Base-by-base conservation (phyloP, 2,888 invertebrate species). In the Macrostomum cliftonense region DNA sequence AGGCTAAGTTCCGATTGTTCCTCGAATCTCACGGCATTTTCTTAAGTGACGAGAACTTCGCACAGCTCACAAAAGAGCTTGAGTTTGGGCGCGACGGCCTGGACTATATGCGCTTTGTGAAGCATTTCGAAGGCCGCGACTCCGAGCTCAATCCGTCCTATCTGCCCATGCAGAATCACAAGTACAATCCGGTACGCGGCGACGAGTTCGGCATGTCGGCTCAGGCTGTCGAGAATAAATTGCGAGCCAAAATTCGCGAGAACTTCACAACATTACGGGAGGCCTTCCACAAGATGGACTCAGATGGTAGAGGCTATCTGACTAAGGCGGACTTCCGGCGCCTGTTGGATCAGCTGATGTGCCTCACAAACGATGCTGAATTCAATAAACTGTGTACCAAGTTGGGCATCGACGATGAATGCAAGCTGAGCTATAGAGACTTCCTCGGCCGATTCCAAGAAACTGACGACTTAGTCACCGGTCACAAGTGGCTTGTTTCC, bases 261-360 rank as follows among this genome's bases (percentile, higher is more conserved):
- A 66, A 66, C 54, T 67, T 66, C 58, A 57, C 60, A 42, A 66
- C 28, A 54, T 52, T 67, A 39, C 52, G 63, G 28, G 61, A 57
- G 20, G 67, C 66, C 5, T 67, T 67, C 52, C 63, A 66, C 55
- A 67, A 67, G 54, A 67, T 65, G 59, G 65, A 65, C 55, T 63
- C 62, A 16, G 56, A 61, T 51, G 63, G 64, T 50, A 57, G 55
- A 36, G 67, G 67, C 17, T 46, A 57, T 43, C 53, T 67, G 42
- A 62, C 58, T 17, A 63, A 59, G 52, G 53, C 54, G 7, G 63
- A 62, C 55, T 65, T 67, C 53, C 57, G 63, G 1, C 55, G 62
- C 17, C 58, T 67, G 53, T 54, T 66, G 44, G 63, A 65, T 52
- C 56, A 62, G 1, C 67, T 63, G 56, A 63, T 64, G 63, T 58